Evolutionary conservation across 2,797 vertebrate genomes (phyloP), one percentile per base, ranked within the genome.

Genomic region (Phoeniculus purpureus): DNA sequence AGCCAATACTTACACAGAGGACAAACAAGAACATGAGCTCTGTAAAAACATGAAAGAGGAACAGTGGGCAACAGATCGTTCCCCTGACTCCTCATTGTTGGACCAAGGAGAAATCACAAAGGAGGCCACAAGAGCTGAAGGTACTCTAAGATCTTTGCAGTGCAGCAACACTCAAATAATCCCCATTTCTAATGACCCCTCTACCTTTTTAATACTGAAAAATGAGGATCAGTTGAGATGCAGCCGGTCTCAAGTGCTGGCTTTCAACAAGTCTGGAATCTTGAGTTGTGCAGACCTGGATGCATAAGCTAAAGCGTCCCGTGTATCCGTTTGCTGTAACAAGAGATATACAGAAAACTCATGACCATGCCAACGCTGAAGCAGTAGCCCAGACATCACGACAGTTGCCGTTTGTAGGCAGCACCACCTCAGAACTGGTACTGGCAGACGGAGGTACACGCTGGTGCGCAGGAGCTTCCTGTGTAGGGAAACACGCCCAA

Each of bases 261-360:
- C 15, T 81, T 91, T 91, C 79, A 48, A 60, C 62, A 54, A 29
- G 48, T 81, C 59, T 87, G 62, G 45, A 79, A 71, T 40, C 9
- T 40, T 8, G 50, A 78, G 15, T 9, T 56, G 29, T 40, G 7
- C 25, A 62, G 32, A 94, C 82, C 81, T 61, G 61, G 84, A 77
- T 32, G 76, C 26, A 21, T 65, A 80, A 87, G 90, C 86, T 82
- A 23, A 88, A 80, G 26, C 2, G 4, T 34, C 51, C 67, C 67
- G 89, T 1, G 0, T n/a, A 15, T n/a, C 78, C 48, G 10, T 58
- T 48, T 45, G 60, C 91, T 90, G 64, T 47, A 70, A 64, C 0
- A 0, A 2, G 6, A 77, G 76, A 71, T 12, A 70, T 59, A 43
- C 68, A 59, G 58, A 59, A 62, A 75, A n/a, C 19, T 12, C 0